Evolutionary conservation across 2,113 vertebrate genomes (phyloP).

Genomic region (Podocnemis expansa): DNA sequence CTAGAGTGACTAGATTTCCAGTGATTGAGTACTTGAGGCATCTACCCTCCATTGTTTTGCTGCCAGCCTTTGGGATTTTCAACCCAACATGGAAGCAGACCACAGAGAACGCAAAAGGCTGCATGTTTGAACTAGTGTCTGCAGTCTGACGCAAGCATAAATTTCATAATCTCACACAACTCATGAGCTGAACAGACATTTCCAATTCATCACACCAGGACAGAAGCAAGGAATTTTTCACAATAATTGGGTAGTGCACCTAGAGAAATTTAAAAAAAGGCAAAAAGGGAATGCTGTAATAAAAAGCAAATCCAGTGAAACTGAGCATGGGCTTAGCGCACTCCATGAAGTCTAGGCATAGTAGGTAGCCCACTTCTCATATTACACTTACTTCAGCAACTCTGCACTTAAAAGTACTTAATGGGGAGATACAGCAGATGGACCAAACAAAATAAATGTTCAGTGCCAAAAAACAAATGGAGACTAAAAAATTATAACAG

Average conservation of each 20-base stretch:
- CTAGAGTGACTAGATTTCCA: not conserved
- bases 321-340: not conserved
- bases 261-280: not conserved
- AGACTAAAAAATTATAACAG: not conserved
- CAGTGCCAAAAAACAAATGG: not conserved
- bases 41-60: not conserved
- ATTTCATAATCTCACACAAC: not conserved
- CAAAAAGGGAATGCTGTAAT: not conserved
- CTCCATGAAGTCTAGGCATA: not conserved
- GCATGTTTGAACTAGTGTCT: not conserved
- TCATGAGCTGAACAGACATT: not conserved
- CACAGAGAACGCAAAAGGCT: not conserved
- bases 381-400: not conserved
- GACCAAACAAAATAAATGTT: not conserved
- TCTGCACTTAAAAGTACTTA: not conserved
- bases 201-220: not conserved
- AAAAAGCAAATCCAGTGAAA: not conserved
- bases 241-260: not conserved
- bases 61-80: not conserved
- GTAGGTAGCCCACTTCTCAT: not conserved
- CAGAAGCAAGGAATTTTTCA: not conserved
- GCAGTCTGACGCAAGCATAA: not conserved
- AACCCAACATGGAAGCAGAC: not conserved
- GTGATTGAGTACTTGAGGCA: not conserved
- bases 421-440: not conserved